phyloP scores from a whole-genome alignment of 2,888 invertebrate species.

The Latheticus oryzae region DNA sequence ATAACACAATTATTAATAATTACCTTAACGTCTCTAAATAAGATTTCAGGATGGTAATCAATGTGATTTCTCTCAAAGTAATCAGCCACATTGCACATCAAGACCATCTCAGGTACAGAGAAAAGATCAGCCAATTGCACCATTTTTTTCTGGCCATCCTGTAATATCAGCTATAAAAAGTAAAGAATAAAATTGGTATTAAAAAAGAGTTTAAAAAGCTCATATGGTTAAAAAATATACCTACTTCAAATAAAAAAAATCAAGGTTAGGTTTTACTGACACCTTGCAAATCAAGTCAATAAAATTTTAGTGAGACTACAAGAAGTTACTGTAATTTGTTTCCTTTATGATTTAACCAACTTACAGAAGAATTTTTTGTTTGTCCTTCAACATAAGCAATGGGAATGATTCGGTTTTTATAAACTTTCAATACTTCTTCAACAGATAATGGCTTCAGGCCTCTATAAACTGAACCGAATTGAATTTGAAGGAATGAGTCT shows the following conservation, averaged over 20 bases:
- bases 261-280: slow-evolving; percentile 59
- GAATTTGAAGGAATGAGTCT: slow-evolving; percentile 96
- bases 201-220: background rate
- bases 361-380: slow-evolving; percentile 76
- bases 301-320: slow-evolving; percentile 12
- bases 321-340: slow-evolving; percentile 11
- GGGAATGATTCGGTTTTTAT: slow-evolving; percentile 88
- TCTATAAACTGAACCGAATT: slow-evolving; percentile 92
- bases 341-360: background rate
- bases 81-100: slow-evolving; percentile 93
- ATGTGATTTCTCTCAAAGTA: slow-evolving; percentile 90
- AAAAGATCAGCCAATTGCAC: slow-evolving; percentile 96
- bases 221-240: slow-evolving; percentile 7
- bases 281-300: slow-evolving; percentile 47
- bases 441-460: slow-evolving; percentile 85
- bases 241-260: slow-evolving; percentile 47
- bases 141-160: slow-evolving; percentile 78
- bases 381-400: slow-evolving; percentile 89
- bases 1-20: slow-evolving; percentile 11
- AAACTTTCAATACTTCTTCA: slow-evolving; percentile 86
- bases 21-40: slow-evolving; percentile 95
- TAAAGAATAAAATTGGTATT: slow-evolving; percentile 18
- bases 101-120: slow-evolving; percentile 95
- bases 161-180: slow-evolving; percentile 58
- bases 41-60: slow-evolving; percentile 94